phyloP scores from a whole-genome alignment of 2,888 invertebrate species.

The Barypeithes pellucidus region DNA sequence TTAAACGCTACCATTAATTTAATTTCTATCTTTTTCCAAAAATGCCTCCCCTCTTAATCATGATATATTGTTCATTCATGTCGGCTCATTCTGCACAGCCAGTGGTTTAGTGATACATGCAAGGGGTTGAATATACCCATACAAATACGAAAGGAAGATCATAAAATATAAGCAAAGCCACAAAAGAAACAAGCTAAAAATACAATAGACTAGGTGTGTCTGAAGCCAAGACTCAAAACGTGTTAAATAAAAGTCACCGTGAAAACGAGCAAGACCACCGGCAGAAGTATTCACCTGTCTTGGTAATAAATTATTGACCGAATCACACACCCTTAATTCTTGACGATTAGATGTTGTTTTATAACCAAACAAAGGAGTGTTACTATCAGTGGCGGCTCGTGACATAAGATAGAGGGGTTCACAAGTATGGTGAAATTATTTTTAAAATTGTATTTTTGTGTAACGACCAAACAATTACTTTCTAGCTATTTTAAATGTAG shows the following conservation, averaged over 20 bases:
- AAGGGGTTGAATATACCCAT: constrained; percentile 48
- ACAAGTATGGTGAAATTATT: no score
- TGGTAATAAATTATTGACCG: constrained; percentile 41
- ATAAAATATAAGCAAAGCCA: constrained; percentile 46
- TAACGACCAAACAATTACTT: no score
- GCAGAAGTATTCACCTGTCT: constrained; percentile 49
- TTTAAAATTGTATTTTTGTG: no score
- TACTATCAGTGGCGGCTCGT: no score
- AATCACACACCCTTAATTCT: constrained; percentile 41
- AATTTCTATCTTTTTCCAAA: background rate
- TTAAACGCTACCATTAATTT: no score
- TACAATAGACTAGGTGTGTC: constrained; percentile 52
- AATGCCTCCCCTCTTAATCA: background rate
- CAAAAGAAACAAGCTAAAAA: constrained; percentile 48
- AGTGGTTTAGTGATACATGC: constrained; percentile 42
- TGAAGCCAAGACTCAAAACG: constrained; percentile 42
- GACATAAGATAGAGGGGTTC: no score
- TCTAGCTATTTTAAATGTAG: no score
- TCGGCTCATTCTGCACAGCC: constrained; percentile 27
- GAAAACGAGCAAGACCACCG: constrained; percentile 50
- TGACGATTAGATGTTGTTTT: constrained; percentile 22
- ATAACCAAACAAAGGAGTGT: background rate
- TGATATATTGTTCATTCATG: constrained; percentile 40
- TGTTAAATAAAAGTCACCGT: constrained; percentile 51
- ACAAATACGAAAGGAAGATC: constrained; percentile 41